These are phyloP conservation scores for Polydrusus pterygomalis DNA, from an alignment of 2,888 invertebrate species.

Conservation along the genomic window DNA sequence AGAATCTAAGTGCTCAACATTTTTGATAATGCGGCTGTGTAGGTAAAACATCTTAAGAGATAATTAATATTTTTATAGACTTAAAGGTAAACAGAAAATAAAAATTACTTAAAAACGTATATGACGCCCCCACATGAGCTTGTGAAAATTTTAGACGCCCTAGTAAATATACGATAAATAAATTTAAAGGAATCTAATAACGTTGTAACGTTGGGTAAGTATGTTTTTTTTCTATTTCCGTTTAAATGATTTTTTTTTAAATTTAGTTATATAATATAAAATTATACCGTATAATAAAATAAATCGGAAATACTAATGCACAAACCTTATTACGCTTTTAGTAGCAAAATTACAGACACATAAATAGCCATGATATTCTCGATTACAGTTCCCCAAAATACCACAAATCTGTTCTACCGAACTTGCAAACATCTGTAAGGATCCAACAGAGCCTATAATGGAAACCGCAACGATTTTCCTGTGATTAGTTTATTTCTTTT, in stretches of 20 bases:
- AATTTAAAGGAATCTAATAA: background rate
- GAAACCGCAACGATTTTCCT: background rate
- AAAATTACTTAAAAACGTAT: conserved; percentile 13
- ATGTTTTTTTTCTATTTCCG: too few relatives aligned
- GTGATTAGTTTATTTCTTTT: background rate
- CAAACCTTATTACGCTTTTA: background rate
- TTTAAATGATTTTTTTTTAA: background rate
- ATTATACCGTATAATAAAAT: too few relatives aligned
- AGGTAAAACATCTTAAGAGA: too few relatives aligned
- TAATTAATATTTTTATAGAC: conserved; percentile 3
- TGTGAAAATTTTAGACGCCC: background rate
- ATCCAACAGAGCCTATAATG: background rate
- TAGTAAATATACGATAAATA: background rate
- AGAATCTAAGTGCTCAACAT: too few relatives aligned
- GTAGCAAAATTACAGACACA: background rate
- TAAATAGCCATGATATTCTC: background rate
- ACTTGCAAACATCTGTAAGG: conserved; percentile 5
- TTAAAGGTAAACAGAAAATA: conserved; percentile 13
- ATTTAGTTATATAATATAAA: background rate
- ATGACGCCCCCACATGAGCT: background rate
- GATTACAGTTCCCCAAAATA: background rate
- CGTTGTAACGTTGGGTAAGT: too few relatives aligned
- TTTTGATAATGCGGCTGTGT: too few relatives aligned
- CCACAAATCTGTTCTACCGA: background rate
- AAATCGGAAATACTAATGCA: background rate